Percentiles rank a stretch among this genome's conserved stretches.
Conservation (phyloP, 2,113 vertebrate genomes). For the Urocolius indicus region DNA sequence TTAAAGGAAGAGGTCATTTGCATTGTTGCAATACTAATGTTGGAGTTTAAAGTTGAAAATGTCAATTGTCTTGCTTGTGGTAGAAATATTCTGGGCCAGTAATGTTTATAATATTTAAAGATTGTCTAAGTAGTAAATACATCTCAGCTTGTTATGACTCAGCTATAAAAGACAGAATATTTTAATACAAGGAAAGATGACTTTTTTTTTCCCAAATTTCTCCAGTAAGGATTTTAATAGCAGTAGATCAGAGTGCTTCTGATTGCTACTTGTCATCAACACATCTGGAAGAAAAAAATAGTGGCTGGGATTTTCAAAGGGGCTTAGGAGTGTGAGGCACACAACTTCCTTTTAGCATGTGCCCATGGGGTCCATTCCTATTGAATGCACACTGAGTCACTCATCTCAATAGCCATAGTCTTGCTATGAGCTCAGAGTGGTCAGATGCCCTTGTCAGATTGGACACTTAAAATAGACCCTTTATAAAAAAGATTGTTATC, state of each 20-base stretch:
- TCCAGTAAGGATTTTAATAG: constrained; percentile 53
- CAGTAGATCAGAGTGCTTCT: constrained; percentile 33
- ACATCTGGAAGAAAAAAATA: constrained; percentile 28
- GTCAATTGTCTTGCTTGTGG: constrained; percentile 35
- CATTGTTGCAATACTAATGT: constrained; percentile 14
- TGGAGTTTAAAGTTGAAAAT: constrained; percentile 50
- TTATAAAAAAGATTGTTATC: neutral
- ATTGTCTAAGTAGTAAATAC: constrained; percentile 44
- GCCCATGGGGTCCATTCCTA: neutral
- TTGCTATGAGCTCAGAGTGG: neutral
- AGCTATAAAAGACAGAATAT: constrained; percentile 42
- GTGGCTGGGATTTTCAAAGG: constrained; percentile 19
- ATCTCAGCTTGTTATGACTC: constrained; percentile 61
- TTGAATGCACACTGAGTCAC: neutral
- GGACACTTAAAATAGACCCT: neutral
- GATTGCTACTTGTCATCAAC: constrained; percentile 55
- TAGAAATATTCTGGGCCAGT: constrained; percentile 31
- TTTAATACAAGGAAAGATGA: constrained; percentile 53
- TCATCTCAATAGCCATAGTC: neutral
- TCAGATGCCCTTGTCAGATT: neutral
- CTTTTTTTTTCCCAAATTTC: constrained; percentile 37
- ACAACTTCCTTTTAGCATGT: neutral
- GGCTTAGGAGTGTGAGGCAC: neutral
- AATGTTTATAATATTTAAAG: constrained; percentile 43
- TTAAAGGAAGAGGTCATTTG: constrained; percentile 47